Percentiles rank a stretch among this genome's conserved stretches.
Evolutionary conservation across 2,797 vertebrate genomes (phyloP).

Genomic region (Phrynocephalus vlangalii): DNA sequence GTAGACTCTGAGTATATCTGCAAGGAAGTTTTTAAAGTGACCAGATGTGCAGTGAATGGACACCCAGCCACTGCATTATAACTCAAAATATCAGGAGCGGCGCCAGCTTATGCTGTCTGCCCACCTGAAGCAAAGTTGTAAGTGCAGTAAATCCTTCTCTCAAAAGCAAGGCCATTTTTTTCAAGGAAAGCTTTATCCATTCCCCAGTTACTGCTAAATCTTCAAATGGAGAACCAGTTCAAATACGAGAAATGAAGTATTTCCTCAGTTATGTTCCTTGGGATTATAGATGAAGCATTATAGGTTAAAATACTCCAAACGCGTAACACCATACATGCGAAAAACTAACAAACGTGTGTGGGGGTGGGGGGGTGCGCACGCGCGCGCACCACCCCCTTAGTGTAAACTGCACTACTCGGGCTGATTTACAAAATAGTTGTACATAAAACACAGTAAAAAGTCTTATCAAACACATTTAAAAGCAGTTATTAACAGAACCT

Average conservation of each 20-base stretch:
- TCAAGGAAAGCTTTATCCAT: not conserved
- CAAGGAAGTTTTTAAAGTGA: slow-evolving; percentile 10
- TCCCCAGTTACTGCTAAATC: not conserved
- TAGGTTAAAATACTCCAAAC: not conserved
- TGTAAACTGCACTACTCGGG: no score
- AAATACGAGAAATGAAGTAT: not conserved
- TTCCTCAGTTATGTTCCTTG: not conserved
- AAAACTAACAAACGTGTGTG: not conserved
- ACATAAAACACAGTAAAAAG: no score
- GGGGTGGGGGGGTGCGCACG: no score
- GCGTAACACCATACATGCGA: not conserved
- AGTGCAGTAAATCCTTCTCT: not conserved
- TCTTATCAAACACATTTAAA: no score
- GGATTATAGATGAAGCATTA: not conserved
- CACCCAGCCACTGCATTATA: not conserved
- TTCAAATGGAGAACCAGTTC: not conserved
- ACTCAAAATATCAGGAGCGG: not conserved
- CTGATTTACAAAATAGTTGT: no score
- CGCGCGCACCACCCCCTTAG: no score
- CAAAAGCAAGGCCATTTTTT: not conserved
- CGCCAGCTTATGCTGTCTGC: not conserved
- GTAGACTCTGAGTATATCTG: slow-evolving; percentile 14
- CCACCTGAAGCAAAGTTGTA: not conserved
- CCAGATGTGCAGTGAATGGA: not conserved
- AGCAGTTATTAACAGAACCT: no score